Base-by-base conservation (phyloP, 2,797 vertebrate species). In the Denticeps clupeoides region DNA sequence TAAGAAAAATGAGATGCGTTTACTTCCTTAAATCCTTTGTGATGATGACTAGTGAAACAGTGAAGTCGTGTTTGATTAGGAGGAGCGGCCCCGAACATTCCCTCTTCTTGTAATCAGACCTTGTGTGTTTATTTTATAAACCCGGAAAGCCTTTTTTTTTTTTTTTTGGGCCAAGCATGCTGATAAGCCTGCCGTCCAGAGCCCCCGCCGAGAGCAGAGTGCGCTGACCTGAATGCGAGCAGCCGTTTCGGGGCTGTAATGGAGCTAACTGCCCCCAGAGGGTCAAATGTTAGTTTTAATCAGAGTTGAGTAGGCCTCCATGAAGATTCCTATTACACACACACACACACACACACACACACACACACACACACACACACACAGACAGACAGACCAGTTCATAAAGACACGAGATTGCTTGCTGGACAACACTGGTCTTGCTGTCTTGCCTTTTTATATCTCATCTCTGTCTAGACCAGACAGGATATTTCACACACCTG, bases 401-500 rank as follows among this genome's bases (percentile, higher is more conserved):
- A n/a, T n/a, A n/a, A n/a, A n/a, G n/a, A n/a, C n/a, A n/a, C n/a
- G n/a, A n/a, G n/a, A n/a, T n/a, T n/a, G n/a, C n/a, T n/a, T n/a
- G n/a, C n/a, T n/a, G n/a, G n/a, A n/a, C n/a, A n/a, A n/a, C n/a
- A n/a, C n/a, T n/a, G n/a, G n/a, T 72, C 53, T 64, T 62, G 2
- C 26, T 55, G 49, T 53, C 64, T 70, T 66, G 67, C 53, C 74
- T 76, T 60, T 59, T 43, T 12, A 47, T 37, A 49, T 37, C 22
- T 46, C 43, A 60, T 7, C 48, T 6, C 15, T 21, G 28, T 55
- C 42, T 35, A 45, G 24, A 52, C 43, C 27, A 23, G 21, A 28
- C 19, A 38, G 23, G 32, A 33, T 25, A 11, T 41, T 32, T 35
- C n/a, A n/a, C 23, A n/a, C 37, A 51, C 40, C 49, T 49, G 49